Base-by-base conservation (phyloP, 2,113 vertebrate species). In the Neogale vison region DNA sequence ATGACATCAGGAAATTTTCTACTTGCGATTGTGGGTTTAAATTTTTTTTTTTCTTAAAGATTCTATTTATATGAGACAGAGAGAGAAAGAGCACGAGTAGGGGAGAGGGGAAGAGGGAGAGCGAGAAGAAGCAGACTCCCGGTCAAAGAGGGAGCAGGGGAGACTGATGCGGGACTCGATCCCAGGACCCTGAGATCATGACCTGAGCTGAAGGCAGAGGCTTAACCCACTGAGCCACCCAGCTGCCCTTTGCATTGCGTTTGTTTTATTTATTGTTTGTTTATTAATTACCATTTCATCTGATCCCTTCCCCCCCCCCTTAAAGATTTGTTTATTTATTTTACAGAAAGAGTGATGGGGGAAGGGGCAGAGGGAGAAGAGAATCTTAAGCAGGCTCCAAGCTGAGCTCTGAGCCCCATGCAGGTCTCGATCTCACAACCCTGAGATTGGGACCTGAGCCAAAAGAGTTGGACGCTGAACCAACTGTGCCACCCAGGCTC, bases 91-190 rank as follows among this genome's bases (percentile, higher is more conserved):
- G 14, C 29, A 65, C 13, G 5, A 34, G 63, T 13, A 31, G 63
- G 26, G 63, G 63, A 31, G 61, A 67, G 31, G 31, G 65, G 65
- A 15, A n/a, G 34, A 20, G 34, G 15, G 15, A 69, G 65, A 69
- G 63, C 1, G 65, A 69, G 72, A 29, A 29, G 12, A 21, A 21
- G 20, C 24, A 29, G 6, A 3, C 24, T 76, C 39, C 13, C 13
- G 7, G 3, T 14, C 2, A 7, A 76, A 57, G 57, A 57, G 57
- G 21, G 20, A 57, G 39, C 39, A 45, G 24, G 6, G 12, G 39
- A 45, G 23, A 3, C 13, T 0, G 24, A 45, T 4, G 3, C 0
- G 1, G 72, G 42, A 1, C 72, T 76, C 6, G 1, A 15, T 45
- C 42, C 3, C 72, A 29, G 2, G 14, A 76, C 42, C 6, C 21